Evolutionary conservation across 2,113 vertebrate species (phyloP).

Genomic region (Origma solitaria): DNA sequence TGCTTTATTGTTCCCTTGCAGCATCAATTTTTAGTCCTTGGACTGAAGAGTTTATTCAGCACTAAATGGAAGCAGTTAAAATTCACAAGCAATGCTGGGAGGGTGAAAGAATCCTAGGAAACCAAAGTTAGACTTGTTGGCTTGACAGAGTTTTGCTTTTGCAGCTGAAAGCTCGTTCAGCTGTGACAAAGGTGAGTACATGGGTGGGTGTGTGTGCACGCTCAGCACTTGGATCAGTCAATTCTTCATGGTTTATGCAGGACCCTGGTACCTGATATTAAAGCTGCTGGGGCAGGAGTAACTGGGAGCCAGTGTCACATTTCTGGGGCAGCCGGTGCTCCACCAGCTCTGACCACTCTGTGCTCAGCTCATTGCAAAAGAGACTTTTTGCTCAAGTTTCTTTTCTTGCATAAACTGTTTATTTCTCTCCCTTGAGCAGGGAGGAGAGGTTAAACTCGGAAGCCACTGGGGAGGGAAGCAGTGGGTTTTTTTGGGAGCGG

Average conservation of each 20-base stretch:
- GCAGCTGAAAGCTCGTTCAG: not conserved
- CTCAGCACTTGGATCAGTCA: not conserved
- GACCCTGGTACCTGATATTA: slow-evolving; percentile 21
- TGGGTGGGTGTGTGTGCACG: not conserved
- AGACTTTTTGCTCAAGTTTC: not conserved
- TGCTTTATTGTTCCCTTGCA: not conserved
- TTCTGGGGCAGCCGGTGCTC: slow-evolving; percentile 9
- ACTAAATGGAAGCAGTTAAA: not conserved
- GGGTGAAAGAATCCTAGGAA: not conserved
- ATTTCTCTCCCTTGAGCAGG: slow-evolving; percentile 45
- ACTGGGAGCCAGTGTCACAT: not conserved
- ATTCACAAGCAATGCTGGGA: not conserved
- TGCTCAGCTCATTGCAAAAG: not conserved
- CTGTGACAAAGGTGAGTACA: not conserved
- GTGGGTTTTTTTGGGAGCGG: not conserved
- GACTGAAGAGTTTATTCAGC: not conserved
- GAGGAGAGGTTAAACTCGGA: slow-evolving; percentile 54
- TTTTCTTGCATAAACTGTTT: slow-evolving; percentile 35
- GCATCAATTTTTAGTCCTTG: not conserved
- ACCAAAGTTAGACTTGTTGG: not conserved
- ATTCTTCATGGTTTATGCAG: slow-evolving; percentile 26
- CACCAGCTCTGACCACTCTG: not conserved
- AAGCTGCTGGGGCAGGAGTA: not conserved
- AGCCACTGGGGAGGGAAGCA: slow-evolving; percentile 46
- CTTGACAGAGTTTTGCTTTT: not conserved